Percentiles rank a stretch among this genome's conserved stretches.
These are phyloP conservation scores for Cyprinodon variegatus DNA, from an alignment of 2,113 vertebrate genomes.

Conservation along the genomic window DNA sequence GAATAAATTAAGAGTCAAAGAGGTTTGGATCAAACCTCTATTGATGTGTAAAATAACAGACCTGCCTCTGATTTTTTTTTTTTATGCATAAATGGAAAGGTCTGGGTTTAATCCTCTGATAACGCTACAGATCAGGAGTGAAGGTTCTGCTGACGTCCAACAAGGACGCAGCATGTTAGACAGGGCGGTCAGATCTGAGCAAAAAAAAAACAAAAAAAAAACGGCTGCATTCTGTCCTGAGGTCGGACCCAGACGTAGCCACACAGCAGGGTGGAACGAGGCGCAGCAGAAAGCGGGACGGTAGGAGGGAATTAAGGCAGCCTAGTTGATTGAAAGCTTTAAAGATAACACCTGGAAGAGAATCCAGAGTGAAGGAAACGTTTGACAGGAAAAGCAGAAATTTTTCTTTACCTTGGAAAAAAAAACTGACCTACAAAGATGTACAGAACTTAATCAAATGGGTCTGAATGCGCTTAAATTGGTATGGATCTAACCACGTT, in stretches of 20 bases:
- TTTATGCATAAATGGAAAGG: not conserved
- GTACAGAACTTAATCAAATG: too few relatives aligned
- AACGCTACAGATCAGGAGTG: slow-evolving; percentile 93
- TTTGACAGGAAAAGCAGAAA: too few relatives aligned
- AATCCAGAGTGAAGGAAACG: too few relatives aligned
- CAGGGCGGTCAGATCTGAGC: slow-evolving; percentile 11
- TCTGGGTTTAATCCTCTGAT: slow-evolving; percentile 78
- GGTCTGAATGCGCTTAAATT: too few relatives aligned
- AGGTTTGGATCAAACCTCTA: slow-evolving; percentile 1
- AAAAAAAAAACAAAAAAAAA: not conserved
- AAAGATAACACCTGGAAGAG: not conserved
- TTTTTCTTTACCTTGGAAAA: too few relatives aligned
- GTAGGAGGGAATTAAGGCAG: slow-evolving; percentile 19
- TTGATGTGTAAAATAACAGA: slow-evolving; percentile 60
- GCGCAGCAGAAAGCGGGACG: slow-evolving; percentile 32
- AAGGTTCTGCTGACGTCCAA: slow-evolving; percentile 76
- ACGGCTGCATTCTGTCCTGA: slow-evolving; percentile 27
- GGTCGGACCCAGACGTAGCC: slow-evolving; percentile 18
- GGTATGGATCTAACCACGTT: too few relatives aligned
- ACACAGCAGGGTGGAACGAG: slow-evolving; percentile 63
- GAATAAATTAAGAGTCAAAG: slow-evolving; percentile 87
- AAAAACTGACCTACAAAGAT: too few relatives aligned
- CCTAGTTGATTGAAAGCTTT: not conserved
- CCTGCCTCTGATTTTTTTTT: slow-evolving; percentile 79
- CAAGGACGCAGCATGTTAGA: slow-evolving; percentile 69